Percentiles rank a stretch among this genome's conserved stretches.
phyloP scores from a whole-genome alignment of 2,797 vertebrate genomes.

The Danio jaintianensis region DNA sequence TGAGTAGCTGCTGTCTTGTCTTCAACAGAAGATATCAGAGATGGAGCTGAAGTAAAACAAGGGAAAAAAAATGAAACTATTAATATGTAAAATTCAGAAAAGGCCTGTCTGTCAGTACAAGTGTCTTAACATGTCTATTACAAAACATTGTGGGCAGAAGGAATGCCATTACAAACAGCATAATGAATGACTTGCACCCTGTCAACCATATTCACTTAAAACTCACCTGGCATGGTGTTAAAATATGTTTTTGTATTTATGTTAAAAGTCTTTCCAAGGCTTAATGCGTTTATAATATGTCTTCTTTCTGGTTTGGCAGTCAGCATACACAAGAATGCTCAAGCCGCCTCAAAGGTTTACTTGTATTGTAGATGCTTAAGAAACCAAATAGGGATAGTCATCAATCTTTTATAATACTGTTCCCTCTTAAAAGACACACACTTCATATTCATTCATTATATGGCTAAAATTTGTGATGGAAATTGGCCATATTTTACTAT shows the following conservation, averaged over 20 bases:
- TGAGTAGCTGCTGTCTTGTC: background rate
- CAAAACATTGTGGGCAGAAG: background rate
- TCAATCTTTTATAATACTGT: background rate
- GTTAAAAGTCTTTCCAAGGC: background rate
- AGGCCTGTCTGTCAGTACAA: background rate
- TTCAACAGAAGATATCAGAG: conserved; percentile 64
- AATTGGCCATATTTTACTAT: background rate
- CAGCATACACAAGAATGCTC: too few relatives aligned
- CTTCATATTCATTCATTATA: background rate
- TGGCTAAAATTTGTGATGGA: background rate
- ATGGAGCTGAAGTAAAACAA: conserved; percentile 58
- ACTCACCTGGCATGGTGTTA: background rate
- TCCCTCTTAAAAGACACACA: background rate
- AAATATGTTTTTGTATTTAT: background rate
- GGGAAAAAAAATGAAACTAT: conserved; percentile 17
- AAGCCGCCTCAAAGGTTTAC: background rate
- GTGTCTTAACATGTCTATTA: background rate
- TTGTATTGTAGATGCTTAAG: background rate
- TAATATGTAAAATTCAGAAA: background rate
- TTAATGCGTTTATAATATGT: background rate
- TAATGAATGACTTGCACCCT: background rate
- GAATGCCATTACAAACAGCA: conserved; percentile 8
- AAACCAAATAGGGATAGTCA: background rate
- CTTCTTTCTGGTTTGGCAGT: background rate
- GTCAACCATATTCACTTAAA: background rate